phyloP scores from a whole-genome alignment of 2,113 vertebrate species.

The Scomber colias region DNA sequence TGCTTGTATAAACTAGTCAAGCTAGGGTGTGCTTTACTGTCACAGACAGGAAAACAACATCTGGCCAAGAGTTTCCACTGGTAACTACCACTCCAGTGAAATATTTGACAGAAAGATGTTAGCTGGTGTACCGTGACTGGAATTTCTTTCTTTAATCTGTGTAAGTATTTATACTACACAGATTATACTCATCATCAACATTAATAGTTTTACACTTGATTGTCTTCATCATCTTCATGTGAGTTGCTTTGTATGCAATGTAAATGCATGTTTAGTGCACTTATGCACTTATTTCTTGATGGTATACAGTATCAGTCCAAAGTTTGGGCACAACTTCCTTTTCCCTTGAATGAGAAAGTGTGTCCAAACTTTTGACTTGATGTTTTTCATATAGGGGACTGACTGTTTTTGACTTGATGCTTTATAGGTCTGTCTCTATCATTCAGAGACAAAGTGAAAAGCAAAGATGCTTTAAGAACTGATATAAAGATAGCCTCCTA shows the following conservation, averaged over 20 bases:
- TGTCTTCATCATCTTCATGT: too few species aligned
- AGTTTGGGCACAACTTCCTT: too few species aligned
- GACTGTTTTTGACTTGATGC: too few species aligned
- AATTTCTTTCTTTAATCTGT: neutral
- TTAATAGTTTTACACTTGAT: neutral
- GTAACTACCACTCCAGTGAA: slow-evolving; percentile 12
- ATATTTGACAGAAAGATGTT: slow-evolving; percentile 48
- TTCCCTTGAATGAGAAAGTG: too few species aligned
- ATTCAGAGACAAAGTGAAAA: slow-evolving; percentile 1
- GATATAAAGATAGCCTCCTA: neutral
- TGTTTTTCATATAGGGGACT: too few species aligned
- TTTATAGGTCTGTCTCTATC: neutral
- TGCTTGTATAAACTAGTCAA: slow-evolving; percentile 3
- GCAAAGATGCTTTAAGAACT: neutral
- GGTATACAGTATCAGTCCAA: too few species aligned
- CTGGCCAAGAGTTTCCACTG: neutral
- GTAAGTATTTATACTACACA: neutral
- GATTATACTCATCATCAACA: neutral
- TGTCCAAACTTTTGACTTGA: too few species aligned
- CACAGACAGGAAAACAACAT: neutral
- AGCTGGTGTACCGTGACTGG: neutral
- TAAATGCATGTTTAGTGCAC: neutral
- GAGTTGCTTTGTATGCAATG: too few species aligned
- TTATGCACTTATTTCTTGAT: too few species aligned
- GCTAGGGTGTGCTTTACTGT: slow-evolving; percentile 15